A percentile compares a stretch with the other conserved stretches of the same genome.
These are phyloP conservation scores for Amblyopsis hoosieri DNA, from an alignment of 2,797 vertebrate species.

Conservation along the genomic window DNA sequence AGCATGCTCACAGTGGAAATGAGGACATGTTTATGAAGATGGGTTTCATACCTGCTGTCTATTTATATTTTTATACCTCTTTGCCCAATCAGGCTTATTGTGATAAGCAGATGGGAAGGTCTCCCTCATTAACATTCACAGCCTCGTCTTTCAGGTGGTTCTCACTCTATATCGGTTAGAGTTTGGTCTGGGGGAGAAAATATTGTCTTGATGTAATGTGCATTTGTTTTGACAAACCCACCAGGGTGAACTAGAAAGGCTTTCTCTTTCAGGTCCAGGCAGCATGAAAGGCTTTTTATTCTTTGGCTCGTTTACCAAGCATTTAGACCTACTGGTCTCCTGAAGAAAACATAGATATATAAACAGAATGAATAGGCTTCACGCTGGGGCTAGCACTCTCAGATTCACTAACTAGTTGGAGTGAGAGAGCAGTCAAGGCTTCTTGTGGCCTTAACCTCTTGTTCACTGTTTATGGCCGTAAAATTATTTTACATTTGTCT, in stretches of 20 bases:
- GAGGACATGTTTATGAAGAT: slow-evolving; percentile 66
- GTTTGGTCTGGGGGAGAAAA: slow-evolving; percentile 71
- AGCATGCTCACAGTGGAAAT: slow-evolving; percentile 49
- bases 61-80: background rate
- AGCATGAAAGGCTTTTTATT: slow-evolving; percentile 51
- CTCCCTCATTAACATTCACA: slow-evolving; percentile 56
- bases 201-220: slow-evolving; percentile 72
- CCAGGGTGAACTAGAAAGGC: slow-evolving; percentile 69
- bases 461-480: slow-evolving; percentile 75
- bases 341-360: slow-evolving; percentile 32
- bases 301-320: slow-evolving; percentile 73
- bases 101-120: slow-evolving; percentile 50
- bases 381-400: slow-evolving; percentile 58
- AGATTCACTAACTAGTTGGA: slow-evolving; percentile 63
- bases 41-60: slow-evolving; percentile 37
- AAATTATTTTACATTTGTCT: slow-evolving; percentile 73
- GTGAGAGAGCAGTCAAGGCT: slow-evolving; percentile 62
- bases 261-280: slow-evolving; percentile 71
- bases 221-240: slow-evolving; percentile 75
- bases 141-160: slow-evolving; percentile 66
- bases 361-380: slow-evolving; percentile 57
- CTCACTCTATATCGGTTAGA: slow-evolving; percentile 71
- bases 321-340: slow-evolving; percentile 71
- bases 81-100: slow-evolving; percentile 36
- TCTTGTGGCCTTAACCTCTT: slow-evolving; percentile 73